A percentile compares a stretch with the other conserved stretches of the same genome.
Evolutionary conservation across 1,140 invertebrate species (phyloP).

Genomic region (Spodoptera litura): DNA sequence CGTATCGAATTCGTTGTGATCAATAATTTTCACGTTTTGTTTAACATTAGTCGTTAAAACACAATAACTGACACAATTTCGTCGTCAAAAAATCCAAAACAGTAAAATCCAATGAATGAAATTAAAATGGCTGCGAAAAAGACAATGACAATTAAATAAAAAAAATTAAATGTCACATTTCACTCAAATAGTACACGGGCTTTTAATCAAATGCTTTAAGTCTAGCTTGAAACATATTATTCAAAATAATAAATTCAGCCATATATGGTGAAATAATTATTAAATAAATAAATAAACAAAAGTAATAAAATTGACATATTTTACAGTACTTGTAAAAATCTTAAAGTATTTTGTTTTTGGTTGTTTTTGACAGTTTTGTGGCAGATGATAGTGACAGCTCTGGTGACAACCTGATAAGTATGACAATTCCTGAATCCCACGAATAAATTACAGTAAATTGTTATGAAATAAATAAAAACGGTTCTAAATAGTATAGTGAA

Average conservation of each 20-base stretch:
- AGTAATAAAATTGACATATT: too few relatives aligned
- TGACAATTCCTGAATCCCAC: not conserved
- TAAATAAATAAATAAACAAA: too few relatives aligned
- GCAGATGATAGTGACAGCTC: not conserved
- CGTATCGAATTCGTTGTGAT: slow-evolving; percentile 45
- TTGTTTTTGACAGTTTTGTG: not conserved
- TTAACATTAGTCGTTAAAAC: slow-evolving; percentile 57
- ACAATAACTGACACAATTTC: slow-evolving; percentile 68
- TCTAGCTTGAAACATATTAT: too few relatives aligned
- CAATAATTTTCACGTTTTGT: slow-evolving; percentile 51
- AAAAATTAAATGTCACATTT: slow-evolving; percentile 28
- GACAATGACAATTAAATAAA: slow-evolving; percentile 43
- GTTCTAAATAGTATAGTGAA: slow-evolving; percentile 28
- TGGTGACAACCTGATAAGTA: slow-evolving; percentile 2
- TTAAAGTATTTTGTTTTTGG: not conserved
- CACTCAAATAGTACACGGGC: not conserved
- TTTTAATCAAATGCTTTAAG: not conserved
- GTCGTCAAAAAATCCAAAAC: slow-evolving; percentile 61
- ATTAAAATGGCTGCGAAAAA: slow-evolving; percentile 54
- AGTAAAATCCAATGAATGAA: slow-evolving; percentile 44
- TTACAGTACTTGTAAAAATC: too few relatives aligned
- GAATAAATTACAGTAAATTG: slow-evolving; percentile 11
- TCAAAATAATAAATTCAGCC: too few relatives aligned
- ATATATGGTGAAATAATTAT: too few relatives aligned
- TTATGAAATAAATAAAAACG: slow-evolving; percentile 37